Percentiles rank a stretch among this genome's conserved stretches.
phyloP scores from a whole-genome alignment of 2,888 invertebrate genomes.

The Dione vanillae region DNA sequence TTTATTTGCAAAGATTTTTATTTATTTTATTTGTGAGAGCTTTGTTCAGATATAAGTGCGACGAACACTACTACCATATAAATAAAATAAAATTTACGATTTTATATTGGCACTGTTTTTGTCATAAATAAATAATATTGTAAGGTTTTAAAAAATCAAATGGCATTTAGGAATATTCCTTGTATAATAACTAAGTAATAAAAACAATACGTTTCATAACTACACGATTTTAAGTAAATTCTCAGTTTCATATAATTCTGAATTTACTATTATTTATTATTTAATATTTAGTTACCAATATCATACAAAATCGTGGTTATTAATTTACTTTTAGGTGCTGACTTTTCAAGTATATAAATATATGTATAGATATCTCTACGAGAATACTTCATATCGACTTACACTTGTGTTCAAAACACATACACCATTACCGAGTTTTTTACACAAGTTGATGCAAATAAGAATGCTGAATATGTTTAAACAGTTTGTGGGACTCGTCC shows the following conservation, averaged over 20 bases:
- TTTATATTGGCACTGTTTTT: neutral
- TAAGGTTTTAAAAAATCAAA: neutral
- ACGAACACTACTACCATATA: neutral
- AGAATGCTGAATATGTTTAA: slow-evolving; percentile 28
- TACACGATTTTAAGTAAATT: too few relatives aligned
- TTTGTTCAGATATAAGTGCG: slow-evolving; percentile 15
- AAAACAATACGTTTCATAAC: too few relatives aligned
- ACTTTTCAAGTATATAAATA: neutral
- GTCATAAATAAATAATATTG: neutral
- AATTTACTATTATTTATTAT: too few relatives aligned
- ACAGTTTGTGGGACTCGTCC: slow-evolving; percentile 32
- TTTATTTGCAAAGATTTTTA: slow-evolving; percentile 24
- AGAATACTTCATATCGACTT: too few relatives aligned
- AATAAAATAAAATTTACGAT: neutral
- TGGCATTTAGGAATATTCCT: neutral
- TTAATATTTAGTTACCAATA: too few relatives aligned
- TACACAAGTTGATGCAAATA: slow-evolving; percentile 34
- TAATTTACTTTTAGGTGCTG: too few relatives aligned
- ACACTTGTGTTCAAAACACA: neutral
- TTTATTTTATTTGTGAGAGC: slow-evolving; percentile 16
- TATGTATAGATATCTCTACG: too few relatives aligned
- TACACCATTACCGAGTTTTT: slow-evolving; percentile 36
- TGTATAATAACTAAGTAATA: neutral
- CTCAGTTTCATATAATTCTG: too few relatives aligned
- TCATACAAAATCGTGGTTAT: too few relatives aligned